Base-by-base conservation (phyloP, 1,140 invertebrate species). In the Microplitis mediator region DNA sequence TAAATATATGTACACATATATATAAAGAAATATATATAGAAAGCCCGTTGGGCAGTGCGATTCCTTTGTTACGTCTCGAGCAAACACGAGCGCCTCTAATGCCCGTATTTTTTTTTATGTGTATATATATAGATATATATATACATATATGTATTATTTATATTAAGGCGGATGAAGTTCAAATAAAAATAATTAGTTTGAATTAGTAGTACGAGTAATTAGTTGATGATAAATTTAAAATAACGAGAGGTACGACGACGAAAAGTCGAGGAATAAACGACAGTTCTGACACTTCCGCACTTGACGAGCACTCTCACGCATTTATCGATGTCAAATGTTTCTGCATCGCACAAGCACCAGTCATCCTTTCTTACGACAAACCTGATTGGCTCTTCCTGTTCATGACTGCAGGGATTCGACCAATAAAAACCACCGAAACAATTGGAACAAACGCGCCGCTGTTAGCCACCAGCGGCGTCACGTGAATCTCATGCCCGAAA, bases 301-400 rank as follows among this genome's bases (percentile, higher is more conserved):
- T 81, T 82, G 79, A 81, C 82, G 78, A 85, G 79, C 78, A 84
- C 82, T 83, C 84, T 82, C 83, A 85, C 83, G 83, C 82, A 82
- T 84, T 86, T 85, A 85, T 85, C 84, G 83, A 86, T 85, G 82
- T 85, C 82, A 85, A 85, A 84, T 78, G 82, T 79, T 80, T 80
- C 82, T 81, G 77, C 79, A 79, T 75, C 79, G 79, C 78, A 79
- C 77, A 73, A 78, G 77, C 73, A 80, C 75, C 73, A 80, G 78
- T 73, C 72, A 64, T 75, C 62, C 52, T 76, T 74, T 81, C 66
- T 77, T 81, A 83, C 79, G 73, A 8, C 34, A 8, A 0, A 5
- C 16, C 4, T 52, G 71, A 85, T 85, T 85, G 82, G 84, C 51
- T 16, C 52, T 34, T 6, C 64, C 9, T 69, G 36, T 76, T 65